These are phyloP conservation scores for Marasmarcha lunaedactyla DNA, from an alignment of 2,888 invertebrate genomes.

Conservation along the genomic window DNA sequence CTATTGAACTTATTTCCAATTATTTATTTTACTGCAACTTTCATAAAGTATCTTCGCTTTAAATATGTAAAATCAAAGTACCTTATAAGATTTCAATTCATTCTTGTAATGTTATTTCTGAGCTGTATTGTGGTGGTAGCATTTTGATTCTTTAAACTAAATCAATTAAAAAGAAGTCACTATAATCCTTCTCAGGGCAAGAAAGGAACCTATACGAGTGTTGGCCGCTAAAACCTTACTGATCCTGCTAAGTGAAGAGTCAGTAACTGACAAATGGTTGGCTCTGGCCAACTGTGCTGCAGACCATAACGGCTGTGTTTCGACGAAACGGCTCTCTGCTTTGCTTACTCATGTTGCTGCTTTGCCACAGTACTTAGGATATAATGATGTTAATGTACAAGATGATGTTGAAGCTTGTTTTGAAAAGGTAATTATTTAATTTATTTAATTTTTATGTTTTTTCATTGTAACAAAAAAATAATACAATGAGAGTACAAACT, in stretches of 20 bases:
- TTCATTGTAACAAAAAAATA: neutral
- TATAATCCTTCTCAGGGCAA: constrained; percentile 51
- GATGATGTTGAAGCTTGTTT: constrained; percentile 80
- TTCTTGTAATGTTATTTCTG: too few relatives aligned
- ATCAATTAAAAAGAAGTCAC: too few relatives aligned
- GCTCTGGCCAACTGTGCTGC: constrained; percentile 79
- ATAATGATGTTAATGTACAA: constrained; percentile 72
- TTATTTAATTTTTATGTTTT: neutral
- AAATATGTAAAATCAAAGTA: too few relatives aligned
- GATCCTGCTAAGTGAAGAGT: constrained; percentile 74
- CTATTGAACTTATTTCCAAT: too few relatives aligned
- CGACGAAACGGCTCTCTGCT: constrained; percentile 71
- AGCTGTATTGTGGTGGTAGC: too few relatives aligned
- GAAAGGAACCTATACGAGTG: constrained; percentile 73
- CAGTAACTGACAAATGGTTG: constrained; percentile 72
- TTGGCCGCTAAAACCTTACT: constrained; percentile 77
- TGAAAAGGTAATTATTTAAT: constrained; percentile 70
- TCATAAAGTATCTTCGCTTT: too few relatives aligned
- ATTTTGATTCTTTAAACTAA: too few relatives aligned
- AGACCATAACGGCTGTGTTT: constrained; percentile 82
- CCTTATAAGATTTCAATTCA: too few relatives aligned
- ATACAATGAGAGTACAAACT: too few relatives aligned
- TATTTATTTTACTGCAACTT: too few relatives aligned
- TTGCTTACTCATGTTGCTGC: constrained; percentile 74
- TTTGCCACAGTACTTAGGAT: constrained; percentile 71